Conservation (phyloP, 2,113 vertebrate species). For the Labeo rohita region DNA sequence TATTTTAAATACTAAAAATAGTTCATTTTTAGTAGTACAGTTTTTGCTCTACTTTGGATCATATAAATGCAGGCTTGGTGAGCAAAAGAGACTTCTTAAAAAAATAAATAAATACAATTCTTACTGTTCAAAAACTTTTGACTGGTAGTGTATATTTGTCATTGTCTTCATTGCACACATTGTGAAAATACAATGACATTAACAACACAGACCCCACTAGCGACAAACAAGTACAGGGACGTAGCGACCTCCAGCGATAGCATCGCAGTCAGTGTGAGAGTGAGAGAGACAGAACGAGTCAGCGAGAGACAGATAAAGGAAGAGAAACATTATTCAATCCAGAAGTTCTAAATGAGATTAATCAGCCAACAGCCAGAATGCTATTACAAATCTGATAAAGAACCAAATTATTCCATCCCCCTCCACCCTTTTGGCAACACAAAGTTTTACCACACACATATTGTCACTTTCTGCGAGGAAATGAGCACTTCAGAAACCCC, state of each 20-base stretch:
- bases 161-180: background rate
- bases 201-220: background rate
- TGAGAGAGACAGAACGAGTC: background rate
- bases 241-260: background rate
- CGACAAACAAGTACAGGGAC: background rate
- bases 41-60: too few relatives aligned
- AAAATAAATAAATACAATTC: too few relatives aligned
- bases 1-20: too few relatives aligned
- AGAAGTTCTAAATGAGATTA: constrained; percentile 43
- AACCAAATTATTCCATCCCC: constrained; percentile 38
- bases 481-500: background rate
- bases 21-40: too few relatives aligned
- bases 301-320: background rate
- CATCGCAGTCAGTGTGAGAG: background rate
- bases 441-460: constrained; percentile 8
- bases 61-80: too few relatives aligned
- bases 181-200: background rate
- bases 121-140: background rate
- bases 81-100: too few relatives aligned
- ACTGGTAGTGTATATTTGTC: background rate
- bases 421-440: constrained; percentile 6
- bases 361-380: constrained; percentile 29
- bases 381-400: constrained; percentile 46
- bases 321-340: constrained; percentile 20
- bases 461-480: background rate